A percentile compares a stretch with the other conserved stretches of the same genome.
Conservation (phyloP, 2,113 vertebrate genomes). For the Numida meleagris region DNA sequence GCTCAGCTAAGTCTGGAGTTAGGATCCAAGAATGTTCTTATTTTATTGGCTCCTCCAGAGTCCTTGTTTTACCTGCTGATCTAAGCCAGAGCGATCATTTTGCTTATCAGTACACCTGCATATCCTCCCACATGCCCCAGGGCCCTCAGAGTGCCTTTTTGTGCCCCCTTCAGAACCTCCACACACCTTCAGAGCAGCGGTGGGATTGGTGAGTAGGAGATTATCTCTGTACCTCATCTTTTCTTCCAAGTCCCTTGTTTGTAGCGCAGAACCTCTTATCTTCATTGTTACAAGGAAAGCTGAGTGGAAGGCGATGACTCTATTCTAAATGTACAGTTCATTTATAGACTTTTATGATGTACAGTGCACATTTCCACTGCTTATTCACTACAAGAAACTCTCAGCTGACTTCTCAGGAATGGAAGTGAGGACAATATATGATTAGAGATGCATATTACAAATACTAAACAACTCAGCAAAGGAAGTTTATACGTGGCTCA, state of each 20-base stretch:
- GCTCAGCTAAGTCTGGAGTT: too few relatives aligned
- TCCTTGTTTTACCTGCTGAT: neutral
- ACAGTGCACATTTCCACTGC: neutral
- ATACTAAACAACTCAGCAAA: neutral
- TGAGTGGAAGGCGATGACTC: neutral
- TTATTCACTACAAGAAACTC: neutral
- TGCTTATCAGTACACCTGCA: neutral
- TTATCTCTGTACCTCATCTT: neutral
- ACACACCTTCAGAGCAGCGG: neutral
- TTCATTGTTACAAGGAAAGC: neutral
- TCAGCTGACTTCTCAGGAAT: neutral
- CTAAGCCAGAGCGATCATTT: neutral
- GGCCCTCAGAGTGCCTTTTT: neutral
- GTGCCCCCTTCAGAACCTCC: neutral
- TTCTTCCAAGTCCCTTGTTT: neutral
- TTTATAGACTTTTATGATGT: neutral
- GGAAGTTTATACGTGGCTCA: fast-evolving
- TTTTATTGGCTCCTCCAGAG: too few relatives aligned
- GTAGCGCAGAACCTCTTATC: neutral
- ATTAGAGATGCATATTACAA: neutral
- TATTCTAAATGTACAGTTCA: neutral
- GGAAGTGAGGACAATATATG: neutral
- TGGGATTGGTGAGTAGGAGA: neutral
- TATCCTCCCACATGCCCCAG: neutral
- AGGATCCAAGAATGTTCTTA: too few relatives aligned